Evolutionary conservation across 2,797 vertebrate species (phyloP).

Genomic region (Micromesistius poutassou): DNA sequence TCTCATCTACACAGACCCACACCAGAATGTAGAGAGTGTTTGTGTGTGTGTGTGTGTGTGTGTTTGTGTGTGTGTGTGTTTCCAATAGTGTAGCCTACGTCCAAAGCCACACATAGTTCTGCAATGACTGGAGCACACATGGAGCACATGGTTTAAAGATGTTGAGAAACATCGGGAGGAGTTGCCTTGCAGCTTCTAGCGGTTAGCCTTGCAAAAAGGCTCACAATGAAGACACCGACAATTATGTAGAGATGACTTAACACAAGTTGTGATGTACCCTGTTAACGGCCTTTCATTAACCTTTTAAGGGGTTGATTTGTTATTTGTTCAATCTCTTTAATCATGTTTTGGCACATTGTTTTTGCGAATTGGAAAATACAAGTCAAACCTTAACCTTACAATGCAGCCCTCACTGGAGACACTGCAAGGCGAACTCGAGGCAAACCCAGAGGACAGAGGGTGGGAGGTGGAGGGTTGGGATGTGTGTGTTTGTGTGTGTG

Average conservation of each 20-base stretch:
- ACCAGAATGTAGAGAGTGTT: background rate
- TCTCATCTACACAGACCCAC: background rate
- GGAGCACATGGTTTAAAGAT: background rate
- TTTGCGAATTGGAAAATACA: background rate
- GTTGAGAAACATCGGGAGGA: background rate
- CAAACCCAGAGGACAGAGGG: background rate
- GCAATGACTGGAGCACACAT: background rate
- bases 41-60: slow-evolving; percentile 3
- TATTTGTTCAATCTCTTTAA: background rate
- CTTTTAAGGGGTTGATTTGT: background rate
- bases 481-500: slow-evolving; percentile 3
- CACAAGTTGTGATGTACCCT: background rate
- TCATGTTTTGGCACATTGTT: background rate
- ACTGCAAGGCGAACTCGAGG: background rate
- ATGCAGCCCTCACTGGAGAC: background rate
- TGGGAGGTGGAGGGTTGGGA: no score
- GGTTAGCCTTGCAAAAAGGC: background rate
- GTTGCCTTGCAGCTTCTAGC: background rate
- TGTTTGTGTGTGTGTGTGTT: background rate
- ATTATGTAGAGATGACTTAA: background rate
- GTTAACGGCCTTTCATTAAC: background rate
- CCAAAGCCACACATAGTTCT: background rate
- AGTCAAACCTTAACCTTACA: background rate
- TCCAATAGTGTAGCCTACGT: background rate
- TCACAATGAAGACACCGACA: background rate